Base-by-base conservation (phyloP, 2,113 vertebrate genomes). In the Melanotaenia duboulayi region DNA sequence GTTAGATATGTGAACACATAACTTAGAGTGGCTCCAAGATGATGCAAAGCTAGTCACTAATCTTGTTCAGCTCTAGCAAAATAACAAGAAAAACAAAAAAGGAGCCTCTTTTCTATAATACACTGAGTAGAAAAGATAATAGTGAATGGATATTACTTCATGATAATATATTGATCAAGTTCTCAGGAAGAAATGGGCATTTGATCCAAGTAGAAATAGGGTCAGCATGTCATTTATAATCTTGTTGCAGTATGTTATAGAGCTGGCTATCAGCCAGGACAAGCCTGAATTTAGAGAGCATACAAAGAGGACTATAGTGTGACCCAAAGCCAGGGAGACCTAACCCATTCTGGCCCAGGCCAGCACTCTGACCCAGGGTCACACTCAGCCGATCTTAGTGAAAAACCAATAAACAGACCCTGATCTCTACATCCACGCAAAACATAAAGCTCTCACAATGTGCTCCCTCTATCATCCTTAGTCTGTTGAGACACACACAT, bases 281-380 rank as follows among this genome's bases (percentile, higher is more conserved):
- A 44, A 37, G 72, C 19, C 72, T 74, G 28, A 83, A 72, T 44
- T 76, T 17, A 0, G 46, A 69, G 59, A 24, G 62, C 11, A 54
- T 23, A 89, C 87, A 92, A 91, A 89, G 87, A 86, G 48, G 71
- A 58, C 58, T 37, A 89, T 61, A 86, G 80, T 87, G 87, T 87
- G 87, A 87, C 73, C 74, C 46, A 67, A 61, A 74, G 54, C 51
- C 49, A 11, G 59, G 19, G 66, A 75, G 78, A 59, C 23, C 79
- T 80, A 88, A 83, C 57, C 74, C 71, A 40, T 57, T 22, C 57
- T 46, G 76, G 78, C 80, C 77, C 23, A 20, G 75, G 74, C 70
- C 77, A 80, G 67, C 68, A 57, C 77, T 63, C 83, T 89, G 87
- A 87, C 83, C 86, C 69, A 7, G 75, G 84, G 88, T 89, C 89